Conservation (phyloP, 2,888 invertebrate genomes). For the Boloria selene region DNA sequence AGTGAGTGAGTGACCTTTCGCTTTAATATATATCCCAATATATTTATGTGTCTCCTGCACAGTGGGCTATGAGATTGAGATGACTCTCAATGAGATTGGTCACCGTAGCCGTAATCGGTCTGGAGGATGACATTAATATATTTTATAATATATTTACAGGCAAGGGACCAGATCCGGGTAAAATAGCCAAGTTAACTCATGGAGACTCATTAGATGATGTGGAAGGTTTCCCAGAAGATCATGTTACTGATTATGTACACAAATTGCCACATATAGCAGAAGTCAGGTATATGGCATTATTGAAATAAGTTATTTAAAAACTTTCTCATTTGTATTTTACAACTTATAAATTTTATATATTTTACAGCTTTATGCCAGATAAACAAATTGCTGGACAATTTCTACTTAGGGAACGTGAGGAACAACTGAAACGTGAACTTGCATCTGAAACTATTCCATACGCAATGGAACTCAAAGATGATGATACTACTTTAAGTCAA, state of each 20-base stretch:
- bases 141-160: slow-evolving; percentile 44
- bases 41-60: not conserved
- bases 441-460: slow-evolving; percentile 25
- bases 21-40: not conserved
- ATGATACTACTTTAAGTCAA: not conserved
- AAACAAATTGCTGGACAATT: slow-evolving; percentile 63
- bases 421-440: slow-evolving; percentile 64
- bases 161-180: slow-evolving; percentile 57
- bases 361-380: slow-evolving; percentile 56
- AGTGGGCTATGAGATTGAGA: too few relatives aligned
- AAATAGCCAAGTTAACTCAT: slow-evolving; percentile 65
- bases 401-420: slow-evolving; percentile 65
- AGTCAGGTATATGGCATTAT: slow-evolving; percentile 57
- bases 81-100: too few relatives aligned
- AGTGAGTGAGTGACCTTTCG: too few relatives aligned
- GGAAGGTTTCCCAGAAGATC: slow-evolving; percentile 79
- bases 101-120: too few relatives aligned
- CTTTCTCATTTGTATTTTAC: not conserved
- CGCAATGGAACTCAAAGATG: slow-evolving; percentile 2
- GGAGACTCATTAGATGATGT: slow-evolving; percentile 80
- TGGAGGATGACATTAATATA: too few relatives aligned
- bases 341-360: slow-evolving; percentile 8
- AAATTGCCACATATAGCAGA: slow-evolving; percentile 77
- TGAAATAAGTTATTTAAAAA: not conserved
- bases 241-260: slow-evolving; percentile 71